Evolutionary conservation across 2,797 vertebrate species (phyloP).

Genomic region (Crenichthys baileyi): DNA sequence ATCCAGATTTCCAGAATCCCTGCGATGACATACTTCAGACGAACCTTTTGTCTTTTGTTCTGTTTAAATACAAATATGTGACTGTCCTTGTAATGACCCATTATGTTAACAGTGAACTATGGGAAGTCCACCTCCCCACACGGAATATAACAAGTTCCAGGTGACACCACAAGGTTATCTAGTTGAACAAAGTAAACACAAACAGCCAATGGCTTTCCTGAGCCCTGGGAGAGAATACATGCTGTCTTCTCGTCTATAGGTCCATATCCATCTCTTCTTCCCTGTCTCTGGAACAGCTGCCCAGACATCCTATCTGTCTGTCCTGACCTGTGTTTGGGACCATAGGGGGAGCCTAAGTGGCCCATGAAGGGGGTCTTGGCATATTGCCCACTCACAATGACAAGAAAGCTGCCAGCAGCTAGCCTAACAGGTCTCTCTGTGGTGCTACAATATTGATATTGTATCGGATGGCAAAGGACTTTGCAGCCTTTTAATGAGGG

Average conservation of each 20-base stretch:
- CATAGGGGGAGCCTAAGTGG: slow-evolving; percentile 70
- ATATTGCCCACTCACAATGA: slow-evolving; percentile 67
- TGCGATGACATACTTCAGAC: slow-evolving; percentile 15
- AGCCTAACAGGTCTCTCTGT: slow-evolving; percentile 71
- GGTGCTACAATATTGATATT: slow-evolving; percentile 81
- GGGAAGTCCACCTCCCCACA: slow-evolving; percentile 25
- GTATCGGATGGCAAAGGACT: slow-evolving; percentile 76
- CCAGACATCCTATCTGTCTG: slow-evolving; percentile 75
- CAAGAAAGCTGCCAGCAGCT: slow-evolving; percentile 63
- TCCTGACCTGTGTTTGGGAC: slow-evolving; percentile 73
- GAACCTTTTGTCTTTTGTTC: slow-evolving; percentile 38
- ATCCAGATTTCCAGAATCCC: slow-evolving; percentile 23
- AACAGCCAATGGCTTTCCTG: slow-evolving; percentile 34
- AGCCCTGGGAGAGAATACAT: slow-evolving; percentile 31
- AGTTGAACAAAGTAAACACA: slow-evolving; percentile 30
- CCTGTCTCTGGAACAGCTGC: slow-evolving; percentile 61
- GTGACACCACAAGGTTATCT: slow-evolving; percentile 50
- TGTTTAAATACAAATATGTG: slow-evolving; percentile 34
- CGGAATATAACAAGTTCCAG: slow-evolving; percentile 37
- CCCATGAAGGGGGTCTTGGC: slow-evolving; percentile 70
- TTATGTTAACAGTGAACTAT: slow-evolving; percentile 8
- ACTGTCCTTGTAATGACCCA: slow-evolving; percentile 21
- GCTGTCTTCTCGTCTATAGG: slow-evolving; percentile 56
- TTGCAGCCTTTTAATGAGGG: slow-evolving; percentile 83
- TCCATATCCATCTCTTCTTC: slow-evolving; percentile 59